Conservation (phyloP, 2,888 invertebrate genomes). For the Diloba caeruleocephala region DNA sequence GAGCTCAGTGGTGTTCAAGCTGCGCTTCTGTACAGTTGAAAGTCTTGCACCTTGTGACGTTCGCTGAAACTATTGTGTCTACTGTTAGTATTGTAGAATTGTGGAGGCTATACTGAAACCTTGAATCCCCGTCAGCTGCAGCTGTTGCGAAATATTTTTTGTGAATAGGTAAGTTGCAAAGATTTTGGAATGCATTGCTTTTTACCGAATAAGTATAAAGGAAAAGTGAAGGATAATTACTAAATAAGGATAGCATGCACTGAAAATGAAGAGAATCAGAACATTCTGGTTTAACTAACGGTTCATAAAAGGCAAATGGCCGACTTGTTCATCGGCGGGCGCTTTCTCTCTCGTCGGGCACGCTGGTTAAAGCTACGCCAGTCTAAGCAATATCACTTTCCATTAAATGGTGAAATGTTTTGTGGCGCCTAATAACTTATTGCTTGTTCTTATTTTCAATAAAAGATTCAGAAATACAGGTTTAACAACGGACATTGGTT, state of each 20-base stretch:
- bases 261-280: constrained; percentile 28
- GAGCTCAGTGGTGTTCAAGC: constrained; percentile 83
- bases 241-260: constrained; percentile 36
- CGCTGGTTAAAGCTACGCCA: constrained; percentile 32
- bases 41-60: constrained; percentile 62
- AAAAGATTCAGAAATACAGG: not conserved
- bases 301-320: constrained; percentile 76
- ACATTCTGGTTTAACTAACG: constrained; percentile 57
- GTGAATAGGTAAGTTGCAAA: constrained; percentile 71
- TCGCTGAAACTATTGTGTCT: constrained; percentile 69
- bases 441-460: not conserved
- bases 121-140: constrained; percentile 59
- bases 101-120: constrained; percentile 60
- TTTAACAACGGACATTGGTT: not conserved
- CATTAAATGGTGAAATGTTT: constrained; percentile 37
- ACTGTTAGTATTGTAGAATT: constrained; percentile 76
- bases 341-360: constrained; percentile 77
- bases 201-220: constrained; percentile 27
- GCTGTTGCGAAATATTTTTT: constrained; percentile 59
- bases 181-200: constrained; percentile 45
- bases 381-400: constrained; percentile 65
- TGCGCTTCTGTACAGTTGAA: constrained; percentile 70
- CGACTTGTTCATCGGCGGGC: constrained; percentile 70
- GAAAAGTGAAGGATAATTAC: constrained; percentile 36
- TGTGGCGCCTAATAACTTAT: constrained; percentile 20